Evolutionary conservation across 2,888 invertebrate genomes (phyloP).

Genomic region (Leuctra nigra): DNA sequence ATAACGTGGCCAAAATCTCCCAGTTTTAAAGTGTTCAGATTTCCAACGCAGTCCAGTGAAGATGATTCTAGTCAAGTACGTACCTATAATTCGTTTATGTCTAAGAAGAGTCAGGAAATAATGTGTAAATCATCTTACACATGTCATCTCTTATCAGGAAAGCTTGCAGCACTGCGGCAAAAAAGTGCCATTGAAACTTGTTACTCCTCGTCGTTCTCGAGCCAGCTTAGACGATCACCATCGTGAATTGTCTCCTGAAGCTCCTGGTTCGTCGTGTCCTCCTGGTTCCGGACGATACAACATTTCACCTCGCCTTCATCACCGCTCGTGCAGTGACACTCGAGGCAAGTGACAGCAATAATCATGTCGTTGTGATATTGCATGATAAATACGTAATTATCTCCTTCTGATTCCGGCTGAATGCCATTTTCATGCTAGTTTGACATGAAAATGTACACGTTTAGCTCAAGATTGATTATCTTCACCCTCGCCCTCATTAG

Average conservation of each 20-base stretch:
- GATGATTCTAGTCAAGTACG: slow-evolving; percentile 39
- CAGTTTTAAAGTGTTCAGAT: slow-evolving; percentile 48
- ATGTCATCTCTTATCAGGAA: slow-evolving; percentile 27
- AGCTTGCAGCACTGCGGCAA: slow-evolving; percentile 28
- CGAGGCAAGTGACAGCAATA: slow-evolving; percentile 30
- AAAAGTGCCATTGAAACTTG: slow-evolving; percentile 30
- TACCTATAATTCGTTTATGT: not conserved
- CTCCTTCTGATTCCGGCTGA: no score
- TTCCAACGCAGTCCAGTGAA: slow-evolving; percentile 44
- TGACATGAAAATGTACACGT: no score
- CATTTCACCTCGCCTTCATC: slow-evolving; percentile 33
- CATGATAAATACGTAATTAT: no score
- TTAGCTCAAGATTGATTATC: no score
- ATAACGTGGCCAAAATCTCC: slow-evolving; percentile 63
- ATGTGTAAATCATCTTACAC: not conserved
- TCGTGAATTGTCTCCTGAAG: slow-evolving; percentile 27
- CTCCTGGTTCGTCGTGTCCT: slow-evolving; percentile 24
- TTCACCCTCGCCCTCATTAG: no score
- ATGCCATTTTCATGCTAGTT: no score
- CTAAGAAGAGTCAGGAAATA: not conserved
- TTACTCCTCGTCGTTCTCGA: slow-evolving; percentile 26
- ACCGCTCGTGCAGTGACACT: slow-evolving; percentile 34
- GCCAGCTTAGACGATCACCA: slow-evolving; percentile 27
- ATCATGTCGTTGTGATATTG: no score
- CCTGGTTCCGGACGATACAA: slow-evolving; percentile 31